These are phyloP conservation scores for Pseudomyrmex cubaensis DNA, from an alignment of 1,140 invertebrate genomes.

Conservation along the genomic window DNA sequence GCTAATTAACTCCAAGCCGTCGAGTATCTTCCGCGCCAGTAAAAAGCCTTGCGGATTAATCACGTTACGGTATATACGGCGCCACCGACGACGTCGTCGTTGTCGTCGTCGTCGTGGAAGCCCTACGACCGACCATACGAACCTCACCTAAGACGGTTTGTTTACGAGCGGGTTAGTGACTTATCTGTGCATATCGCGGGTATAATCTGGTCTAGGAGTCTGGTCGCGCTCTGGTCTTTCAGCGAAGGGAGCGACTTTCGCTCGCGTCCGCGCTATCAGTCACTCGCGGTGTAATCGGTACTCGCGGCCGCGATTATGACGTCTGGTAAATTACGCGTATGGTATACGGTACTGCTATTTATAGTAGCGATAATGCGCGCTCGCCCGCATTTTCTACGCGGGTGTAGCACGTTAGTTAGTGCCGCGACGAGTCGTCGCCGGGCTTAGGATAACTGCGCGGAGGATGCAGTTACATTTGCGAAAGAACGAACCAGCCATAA, in stretches of 20 bases:
- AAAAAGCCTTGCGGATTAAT: constrained; percentile 67
- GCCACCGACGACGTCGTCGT: neutral
- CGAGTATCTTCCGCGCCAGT: constrained; percentile 12
- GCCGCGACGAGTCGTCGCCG: neutral
- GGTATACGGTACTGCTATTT: constrained; percentile 39
- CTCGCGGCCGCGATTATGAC: constrained; percentile 47
- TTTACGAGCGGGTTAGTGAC: constrained; percentile 61
- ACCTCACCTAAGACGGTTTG: constrained; percentile 43
- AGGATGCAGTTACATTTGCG: neutral
- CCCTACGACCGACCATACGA: constrained; percentile 13
- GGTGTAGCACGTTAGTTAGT: neutral
- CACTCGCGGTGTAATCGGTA: constrained; percentile 53
- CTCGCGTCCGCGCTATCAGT: constrained; percentile 30
- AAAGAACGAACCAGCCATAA: neutral
- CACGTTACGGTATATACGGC: constrained; percentile 27
- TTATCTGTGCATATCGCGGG: constrained; percentile 63
- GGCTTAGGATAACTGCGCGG: constrained; percentile 2
- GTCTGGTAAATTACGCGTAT: constrained; percentile 45
- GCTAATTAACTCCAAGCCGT: constrained; percentile 65
- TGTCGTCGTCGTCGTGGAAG: constrained; percentile 23
- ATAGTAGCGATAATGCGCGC: constrained; percentile 39
- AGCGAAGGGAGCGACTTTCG: constrained; percentile 19
- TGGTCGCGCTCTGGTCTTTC: constrained; percentile 29
- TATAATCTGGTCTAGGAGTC: constrained; percentile 33
- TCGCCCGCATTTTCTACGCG: constrained; percentile 2